Conservation (phyloP, 2,888 invertebrate genomes). For the Pandemis cinnamomeana region DNA sequence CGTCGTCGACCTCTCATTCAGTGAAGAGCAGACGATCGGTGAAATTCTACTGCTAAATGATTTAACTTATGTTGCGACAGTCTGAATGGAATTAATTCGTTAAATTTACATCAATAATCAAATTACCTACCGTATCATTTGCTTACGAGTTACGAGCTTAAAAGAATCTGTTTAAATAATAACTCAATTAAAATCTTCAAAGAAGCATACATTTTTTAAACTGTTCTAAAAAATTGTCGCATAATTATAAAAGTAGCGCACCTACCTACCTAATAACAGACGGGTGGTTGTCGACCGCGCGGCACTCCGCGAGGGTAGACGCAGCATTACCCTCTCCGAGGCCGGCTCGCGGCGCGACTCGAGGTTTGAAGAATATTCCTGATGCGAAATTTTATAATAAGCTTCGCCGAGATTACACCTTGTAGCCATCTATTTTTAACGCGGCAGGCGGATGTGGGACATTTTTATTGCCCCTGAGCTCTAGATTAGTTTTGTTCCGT, state of each 20-base stretch:
- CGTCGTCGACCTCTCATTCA: constrained; percentile 50
- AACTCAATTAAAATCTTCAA: neutral
- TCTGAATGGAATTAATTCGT: constrained; percentile 22
- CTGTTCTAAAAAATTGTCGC: constrained; percentile 4
- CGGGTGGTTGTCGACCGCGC: constrained; percentile 53
- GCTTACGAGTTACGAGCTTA: no score
- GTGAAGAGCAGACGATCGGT: constrained; percentile 31
- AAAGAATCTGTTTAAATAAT: neutral
- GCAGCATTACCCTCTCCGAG: constrained; percentile 64
- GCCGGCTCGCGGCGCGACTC: constrained; percentile 56
- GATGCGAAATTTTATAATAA: constrained; percentile 80
- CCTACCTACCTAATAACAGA: constrained; percentile 46
- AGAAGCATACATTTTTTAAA: neutral
- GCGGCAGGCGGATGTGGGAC: constrained; percentile 74
- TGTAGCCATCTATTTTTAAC: constrained; percentile 80
- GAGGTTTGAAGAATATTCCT: constrained; percentile 77
- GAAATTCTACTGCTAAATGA: constrained; percentile 31
- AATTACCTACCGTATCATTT: constrained; percentile 3
- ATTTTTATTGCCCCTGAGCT: constrained; percentile 81
- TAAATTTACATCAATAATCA: constrained; percentile 14
- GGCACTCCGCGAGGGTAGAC: constrained; percentile 64
- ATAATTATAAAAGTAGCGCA: constrained; percentile 33
- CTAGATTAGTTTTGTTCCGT: constrained; percentile 83
- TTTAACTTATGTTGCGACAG: constrained; percentile 22
- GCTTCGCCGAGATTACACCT: constrained; percentile 81